phyloP scores from a whole-genome alignment of 2,797 vertebrate species.

The Mastacembelus armatus region DNA sequence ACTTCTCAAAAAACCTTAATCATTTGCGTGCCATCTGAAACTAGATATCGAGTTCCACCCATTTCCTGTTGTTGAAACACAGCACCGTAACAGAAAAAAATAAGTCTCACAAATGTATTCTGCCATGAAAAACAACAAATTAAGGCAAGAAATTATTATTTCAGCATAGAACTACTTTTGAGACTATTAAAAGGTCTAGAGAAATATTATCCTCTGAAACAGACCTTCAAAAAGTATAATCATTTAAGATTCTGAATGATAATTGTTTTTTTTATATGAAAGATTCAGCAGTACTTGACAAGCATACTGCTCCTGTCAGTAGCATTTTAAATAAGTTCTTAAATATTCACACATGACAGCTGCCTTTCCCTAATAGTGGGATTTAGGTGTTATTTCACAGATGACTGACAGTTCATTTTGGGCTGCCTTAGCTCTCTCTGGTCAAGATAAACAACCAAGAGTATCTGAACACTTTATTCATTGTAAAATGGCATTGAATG shows the following conservation, averaged over 20 bases:
- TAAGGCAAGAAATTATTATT: not conserved
- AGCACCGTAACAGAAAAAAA: too few relatives aligned
- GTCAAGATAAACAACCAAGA: constrained; percentile 26
- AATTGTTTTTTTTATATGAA: constrained; percentile 6
- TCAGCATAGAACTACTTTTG: not conserved
- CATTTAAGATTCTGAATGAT: constrained; percentile 21
- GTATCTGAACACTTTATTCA: constrained; percentile 11
- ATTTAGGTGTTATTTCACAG: constrained; percentile 9
- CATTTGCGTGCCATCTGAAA: constrained; percentile 60
- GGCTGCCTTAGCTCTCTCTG: constrained; percentile 2
- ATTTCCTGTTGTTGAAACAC: constrained; percentile 64
- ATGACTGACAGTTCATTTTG: constrained; percentile 34
- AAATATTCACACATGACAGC: constrained; percentile 28
- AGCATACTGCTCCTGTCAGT: constrained; percentile 15
- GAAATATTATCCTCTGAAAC: constrained; percentile 7
- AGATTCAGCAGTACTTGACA: constrained; percentile 22
- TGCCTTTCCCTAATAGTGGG: constrained; percentile 4
- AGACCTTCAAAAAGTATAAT: constrained; percentile 9
- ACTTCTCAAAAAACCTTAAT: constrained; percentile 21
- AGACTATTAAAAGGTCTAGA: constrained; percentile 10
- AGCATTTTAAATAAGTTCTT: constrained; percentile 11
- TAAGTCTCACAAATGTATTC: constrained; percentile 3
- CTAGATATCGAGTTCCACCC: constrained; percentile 37
- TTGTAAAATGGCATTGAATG: not conserved
- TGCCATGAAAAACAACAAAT: constrained; percentile 17